A percentile compares a stretch with the other conserved stretches of the same genome.
Evolutionary conservation across 2,888 invertebrate genomes (phyloP).

Genomic region (Ochropleura plecta): DNA sequence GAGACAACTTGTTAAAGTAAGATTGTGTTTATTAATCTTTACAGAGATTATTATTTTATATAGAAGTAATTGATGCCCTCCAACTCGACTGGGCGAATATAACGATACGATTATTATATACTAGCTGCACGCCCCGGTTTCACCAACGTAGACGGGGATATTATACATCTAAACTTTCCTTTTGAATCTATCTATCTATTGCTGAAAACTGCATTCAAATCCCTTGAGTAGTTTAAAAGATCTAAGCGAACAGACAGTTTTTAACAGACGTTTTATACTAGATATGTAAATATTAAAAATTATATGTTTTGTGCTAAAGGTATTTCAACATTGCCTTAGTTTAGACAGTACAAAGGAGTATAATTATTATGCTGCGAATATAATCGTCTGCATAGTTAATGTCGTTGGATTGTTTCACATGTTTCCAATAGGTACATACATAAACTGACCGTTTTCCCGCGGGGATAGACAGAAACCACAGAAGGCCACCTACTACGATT

Average conservation of each 20-base stretch:
- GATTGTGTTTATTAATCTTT: slow-evolving; percentile 12
- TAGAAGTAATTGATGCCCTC: neutral
- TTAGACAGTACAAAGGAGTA: neutral
- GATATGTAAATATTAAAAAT: neutral
- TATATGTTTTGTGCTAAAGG: neutral
- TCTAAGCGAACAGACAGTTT: too few relatives aligned
- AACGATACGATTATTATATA: neutral
- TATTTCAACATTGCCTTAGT: neutral
- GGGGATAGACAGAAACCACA: too few relatives aligned
- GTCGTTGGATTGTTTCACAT: neutral
- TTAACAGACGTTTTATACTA: too few relatives aligned
- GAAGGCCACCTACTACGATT: too few relatives aligned
- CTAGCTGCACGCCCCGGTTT: neutral
- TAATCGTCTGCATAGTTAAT: neutral
- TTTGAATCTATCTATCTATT: too few relatives aligned
- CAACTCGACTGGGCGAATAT: neutral
- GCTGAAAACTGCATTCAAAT: too few relatives aligned
- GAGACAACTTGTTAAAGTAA: neutral
- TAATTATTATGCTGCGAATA: neutral
- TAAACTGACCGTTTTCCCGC: too few relatives aligned
- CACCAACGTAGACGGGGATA: too few relatives aligned
- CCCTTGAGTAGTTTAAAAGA: too few relatives aligned
- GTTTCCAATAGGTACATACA: neutral
- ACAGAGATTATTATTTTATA: slow-evolving; percentile 10
- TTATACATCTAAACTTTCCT: too few relatives aligned